These are phyloP conservation scores for Agrotis exclamationis DNA, from an alignment of 2,888 invertebrate genomes.

Conservation along the genomic window DNA sequence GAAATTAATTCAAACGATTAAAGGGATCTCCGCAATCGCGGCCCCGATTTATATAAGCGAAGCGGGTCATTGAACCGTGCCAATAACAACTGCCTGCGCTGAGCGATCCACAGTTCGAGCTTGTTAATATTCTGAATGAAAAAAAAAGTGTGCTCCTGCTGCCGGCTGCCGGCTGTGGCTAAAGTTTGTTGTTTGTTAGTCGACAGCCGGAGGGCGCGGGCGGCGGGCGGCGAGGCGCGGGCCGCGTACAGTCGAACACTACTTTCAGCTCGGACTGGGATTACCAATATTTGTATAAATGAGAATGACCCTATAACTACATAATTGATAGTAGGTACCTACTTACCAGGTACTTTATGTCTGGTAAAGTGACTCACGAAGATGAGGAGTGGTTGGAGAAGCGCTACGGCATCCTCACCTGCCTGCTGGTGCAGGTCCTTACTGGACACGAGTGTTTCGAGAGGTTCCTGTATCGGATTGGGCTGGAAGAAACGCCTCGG, in stretches of 20 bases:
- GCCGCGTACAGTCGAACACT: too few relatives aligned
- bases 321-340: too few relatives aligned
- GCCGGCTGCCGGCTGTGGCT: neutral
- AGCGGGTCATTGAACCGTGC: conserved; percentile 43
- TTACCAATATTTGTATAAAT: too few relatives aligned
- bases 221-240: neutral
- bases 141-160: conserved; percentile 29
- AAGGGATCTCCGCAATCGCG: conserved; percentile 13
- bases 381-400: too few relatives aligned
- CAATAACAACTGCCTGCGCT: conserved; percentile 11
- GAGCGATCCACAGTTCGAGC: neutral
- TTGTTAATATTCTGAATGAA: conserved; percentile 24
- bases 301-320: too few relatives aligned
- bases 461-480: too few relatives aligned
- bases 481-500: too few relatives aligned
- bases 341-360: too few relatives aligned
- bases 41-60: conserved; percentile 4
- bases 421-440: too few relatives aligned
- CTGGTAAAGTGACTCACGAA: too few relatives aligned
- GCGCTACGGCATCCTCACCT: too few relatives aligned
- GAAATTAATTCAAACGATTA: conserved; percentile 18
- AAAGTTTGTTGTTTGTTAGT: conserved; percentile 16
- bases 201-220: neutral
- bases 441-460: too few relatives aligned
- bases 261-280: neutral